Percentiles rank a stretch among this genome's conserved stretches.
Conservation (phyloP, 1,140 invertebrate species). For the Trachymyrmex cornetzi region DNA sequence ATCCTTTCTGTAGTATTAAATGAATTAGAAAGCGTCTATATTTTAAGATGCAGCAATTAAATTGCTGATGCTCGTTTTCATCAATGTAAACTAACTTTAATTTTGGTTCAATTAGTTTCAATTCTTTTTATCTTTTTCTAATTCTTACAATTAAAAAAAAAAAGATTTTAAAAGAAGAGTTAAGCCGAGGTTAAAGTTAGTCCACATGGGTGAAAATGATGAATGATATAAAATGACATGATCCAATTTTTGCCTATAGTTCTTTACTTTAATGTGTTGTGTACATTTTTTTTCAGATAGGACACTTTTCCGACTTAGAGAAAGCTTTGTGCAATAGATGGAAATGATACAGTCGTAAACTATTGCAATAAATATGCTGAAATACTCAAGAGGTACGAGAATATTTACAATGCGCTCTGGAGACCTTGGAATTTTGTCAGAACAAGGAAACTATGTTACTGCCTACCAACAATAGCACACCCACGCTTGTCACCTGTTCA, state of each 20-base stretch:
- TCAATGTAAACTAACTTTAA: no score
- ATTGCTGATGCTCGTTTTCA: neutral
- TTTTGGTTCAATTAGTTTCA: no score
- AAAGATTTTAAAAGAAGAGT: no score
- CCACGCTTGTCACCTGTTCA: constrained; percentile 77
- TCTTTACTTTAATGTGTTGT: constrained; percentile 17
- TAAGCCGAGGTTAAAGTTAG: no score
- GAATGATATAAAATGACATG: neutral
- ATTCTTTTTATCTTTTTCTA: no score
- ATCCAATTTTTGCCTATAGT: neutral
- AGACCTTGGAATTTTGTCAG: constrained; percentile 77
- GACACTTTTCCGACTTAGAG: constrained; percentile 58
- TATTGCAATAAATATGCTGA: constrained; percentile 76
- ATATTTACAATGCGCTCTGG: constrained; percentile 66
- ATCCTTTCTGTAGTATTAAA: neutral
- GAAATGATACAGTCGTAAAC: constrained; percentile 63
- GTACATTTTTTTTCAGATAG: constrained; percentile 66
- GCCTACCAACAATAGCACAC: constrained; percentile 80
- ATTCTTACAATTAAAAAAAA: no score
- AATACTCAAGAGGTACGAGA: constrained; percentile 78
- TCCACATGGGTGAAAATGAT: no score
- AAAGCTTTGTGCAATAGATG: constrained; percentile 66
- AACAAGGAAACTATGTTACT: constrained; percentile 79
- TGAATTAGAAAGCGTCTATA: neutral
- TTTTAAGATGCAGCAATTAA: neutral